Percentiles rank a stretch among this genome's conserved stretches.
Conservation (phyloP, 1,140 invertebrate species). For the Thaumatotibia leucotreta region DNA sequence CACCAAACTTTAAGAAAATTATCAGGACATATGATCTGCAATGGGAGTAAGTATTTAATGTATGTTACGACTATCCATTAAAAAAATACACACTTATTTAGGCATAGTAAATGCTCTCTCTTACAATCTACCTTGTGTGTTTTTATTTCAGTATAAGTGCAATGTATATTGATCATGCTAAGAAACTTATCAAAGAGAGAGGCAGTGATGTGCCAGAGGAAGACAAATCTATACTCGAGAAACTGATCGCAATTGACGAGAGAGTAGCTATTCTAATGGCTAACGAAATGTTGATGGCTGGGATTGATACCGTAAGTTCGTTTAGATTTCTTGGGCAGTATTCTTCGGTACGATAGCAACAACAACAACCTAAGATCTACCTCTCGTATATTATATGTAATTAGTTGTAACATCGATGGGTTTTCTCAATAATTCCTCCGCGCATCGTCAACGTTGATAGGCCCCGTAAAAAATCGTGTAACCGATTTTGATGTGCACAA, state of each 20-base stretch:
- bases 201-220: slow-evolving; percentile 48
- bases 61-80: background rate
- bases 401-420: too few species aligned
- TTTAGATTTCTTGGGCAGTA: background rate
- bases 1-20: slow-evolving; percentile 76
- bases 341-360: slow-evolving; percentile 38
- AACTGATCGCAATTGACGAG: slow-evolving; percentile 72
- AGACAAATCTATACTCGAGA: slow-evolving; percentile 77
- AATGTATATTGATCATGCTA: slow-evolving; percentile 46
- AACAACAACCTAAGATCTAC: too few species aligned
- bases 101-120: too few species aligned
- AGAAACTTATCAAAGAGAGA: slow-evolving; percentile 40
- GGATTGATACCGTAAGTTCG: slow-evolving; percentile 83
- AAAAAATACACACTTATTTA: background rate
- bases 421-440: too few species aligned
- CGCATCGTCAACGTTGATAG: too few species aligned
- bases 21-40: slow-evolving; percentile 67
- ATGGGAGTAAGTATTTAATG: slow-evolving; percentile 51
- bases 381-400: too few species aligned
- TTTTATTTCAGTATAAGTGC: slow-evolving; percentile 37
- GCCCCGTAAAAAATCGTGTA: too few species aligned
- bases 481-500: too few species aligned
- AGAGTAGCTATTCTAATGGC: slow-evolving; percentile 81
- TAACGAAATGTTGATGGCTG: slow-evolving; percentile 85
- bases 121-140: slow-evolving; percentile 12